phyloP scores from a whole-genome alignment of 2,888 invertebrate genomes.

The Dynastes maya region DNA sequence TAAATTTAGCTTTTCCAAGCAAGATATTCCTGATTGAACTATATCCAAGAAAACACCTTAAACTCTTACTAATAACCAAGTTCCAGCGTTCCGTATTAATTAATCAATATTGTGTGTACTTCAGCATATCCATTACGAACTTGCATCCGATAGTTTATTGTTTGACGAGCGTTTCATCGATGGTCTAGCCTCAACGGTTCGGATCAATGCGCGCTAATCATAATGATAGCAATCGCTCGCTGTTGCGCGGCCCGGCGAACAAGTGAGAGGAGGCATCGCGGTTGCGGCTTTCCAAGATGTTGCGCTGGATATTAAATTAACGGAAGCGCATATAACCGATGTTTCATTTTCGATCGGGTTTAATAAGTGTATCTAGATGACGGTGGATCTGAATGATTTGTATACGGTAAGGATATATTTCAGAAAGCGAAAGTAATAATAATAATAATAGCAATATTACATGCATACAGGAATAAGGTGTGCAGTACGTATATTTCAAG shows the following conservation, averaged over 20 bases:
- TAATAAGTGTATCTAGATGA: neutral
- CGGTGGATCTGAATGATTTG: too few species aligned
- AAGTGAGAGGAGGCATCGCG: neutral
- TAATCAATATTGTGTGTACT: constrained; percentile 7
- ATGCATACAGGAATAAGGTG: too few species aligned
- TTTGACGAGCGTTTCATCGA: constrained; percentile 6
- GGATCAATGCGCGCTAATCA: constrained; percentile 11
- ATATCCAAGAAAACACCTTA: neutral
- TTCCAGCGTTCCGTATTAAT: neutral
- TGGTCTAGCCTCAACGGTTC: neutral
- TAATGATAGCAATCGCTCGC: constrained; percentile 12
- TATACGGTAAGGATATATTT: too few species aligned
- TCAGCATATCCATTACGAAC: neutral
- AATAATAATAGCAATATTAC: too few species aligned
- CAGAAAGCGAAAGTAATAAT: too few species aligned
- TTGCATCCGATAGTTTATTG: constrained; percentile 7
- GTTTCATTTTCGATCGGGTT: neutral
- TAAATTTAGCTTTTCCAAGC: too few species aligned
- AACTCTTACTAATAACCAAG: neutral
- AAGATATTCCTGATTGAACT: too few species aligned
- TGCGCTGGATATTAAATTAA: constrained; percentile 2
- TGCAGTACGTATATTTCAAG: too few species aligned
- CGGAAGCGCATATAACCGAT: constrained; percentile 6
- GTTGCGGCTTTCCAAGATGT: neutral
- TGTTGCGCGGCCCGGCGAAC: neutral